Conservation (phyloP, 2,797 vertebrate genomes). For the Bradypus variegatus region DNA sequence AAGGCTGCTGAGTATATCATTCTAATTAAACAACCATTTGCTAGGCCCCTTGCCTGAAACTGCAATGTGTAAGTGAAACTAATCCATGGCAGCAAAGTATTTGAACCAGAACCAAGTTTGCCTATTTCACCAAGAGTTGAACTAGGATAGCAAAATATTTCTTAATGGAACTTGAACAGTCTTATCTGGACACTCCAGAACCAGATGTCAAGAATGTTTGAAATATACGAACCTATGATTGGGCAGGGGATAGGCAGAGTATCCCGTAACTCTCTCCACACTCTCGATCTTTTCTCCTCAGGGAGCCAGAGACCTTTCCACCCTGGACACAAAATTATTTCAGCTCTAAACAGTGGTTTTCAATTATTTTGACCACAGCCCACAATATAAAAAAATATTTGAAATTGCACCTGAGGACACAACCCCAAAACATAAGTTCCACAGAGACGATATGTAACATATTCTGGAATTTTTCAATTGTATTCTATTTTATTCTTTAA, state of each 20-base stretch:
- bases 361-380: neutral
- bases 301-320: neutral
- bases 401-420: neutral
- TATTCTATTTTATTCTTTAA: neutral
- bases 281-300: neutral
- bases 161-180: neutral
- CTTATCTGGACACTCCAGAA: neutral
- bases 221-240: neutral
- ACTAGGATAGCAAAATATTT: constrained; percentile 18
- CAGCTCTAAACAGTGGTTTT: neutral
- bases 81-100: neutral
- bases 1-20: neutral
- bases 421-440: neutral
- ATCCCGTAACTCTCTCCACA: neutral
- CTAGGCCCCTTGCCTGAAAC: neutral
- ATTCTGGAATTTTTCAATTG: neutral
- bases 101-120: neutral
- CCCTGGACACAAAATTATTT: constrained; percentile 11
- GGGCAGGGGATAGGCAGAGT: neutral
- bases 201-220: neutral
- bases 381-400: neutral
- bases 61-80: neutral
- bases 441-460: neutral
- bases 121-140: neutral
- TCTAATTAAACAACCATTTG: neutral